Evolutionary conservation across 2,888 invertebrate genomes (phyloP).

Genomic region (Keiferia lycopersicella): DNA sequence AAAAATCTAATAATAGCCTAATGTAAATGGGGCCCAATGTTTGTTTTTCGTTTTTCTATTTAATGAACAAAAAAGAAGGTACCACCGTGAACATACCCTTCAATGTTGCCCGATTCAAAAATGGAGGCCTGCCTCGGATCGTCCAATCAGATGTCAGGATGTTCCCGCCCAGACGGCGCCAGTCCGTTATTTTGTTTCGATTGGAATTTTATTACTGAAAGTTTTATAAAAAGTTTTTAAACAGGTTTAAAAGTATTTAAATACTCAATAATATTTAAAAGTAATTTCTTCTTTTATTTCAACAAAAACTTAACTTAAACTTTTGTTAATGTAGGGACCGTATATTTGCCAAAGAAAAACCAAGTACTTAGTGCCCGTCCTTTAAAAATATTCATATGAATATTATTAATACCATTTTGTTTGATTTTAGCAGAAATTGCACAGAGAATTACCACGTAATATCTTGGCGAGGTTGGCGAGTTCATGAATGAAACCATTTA

Average conservation of each 20-base stretch:
- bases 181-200: slow-evolving; percentile 29
- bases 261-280: too few species aligned
- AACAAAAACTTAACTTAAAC: too few species aligned
- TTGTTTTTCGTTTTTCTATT: neutral
- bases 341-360: neutral
- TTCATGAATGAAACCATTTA: slow-evolving; percentile 44
- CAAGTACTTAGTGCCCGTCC: slow-evolving; percentile 3
- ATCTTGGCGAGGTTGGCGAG: neutral
- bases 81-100: slow-evolving; percentile 22
- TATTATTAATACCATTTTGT: too few species aligned
- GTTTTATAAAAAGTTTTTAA: too few species aligned
- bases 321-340: too few species aligned
- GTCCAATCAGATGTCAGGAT: slow-evolving; percentile 56
- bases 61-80: slow-evolving; percentile 3
- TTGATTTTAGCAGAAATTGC: too few species aligned
- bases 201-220: too few species aligned
- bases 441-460: too few species aligned
- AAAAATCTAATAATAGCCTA: too few species aligned
- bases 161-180: slow-evolving; percentile 52
- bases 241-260: too few species aligned
- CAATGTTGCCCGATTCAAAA: slow-evolving; percentile 24
- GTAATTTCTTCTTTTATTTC: too few species aligned
- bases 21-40: neutral
- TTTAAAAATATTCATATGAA: too few species aligned
- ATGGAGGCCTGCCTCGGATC: slow-evolving; percentile 53